A percentile compares a stretch with the other conserved stretches of the same genome.
Evolutionary conservation across 1,140 invertebrate genomes (phyloP).

Genomic region (Cydia fagiglandana): DNA sequence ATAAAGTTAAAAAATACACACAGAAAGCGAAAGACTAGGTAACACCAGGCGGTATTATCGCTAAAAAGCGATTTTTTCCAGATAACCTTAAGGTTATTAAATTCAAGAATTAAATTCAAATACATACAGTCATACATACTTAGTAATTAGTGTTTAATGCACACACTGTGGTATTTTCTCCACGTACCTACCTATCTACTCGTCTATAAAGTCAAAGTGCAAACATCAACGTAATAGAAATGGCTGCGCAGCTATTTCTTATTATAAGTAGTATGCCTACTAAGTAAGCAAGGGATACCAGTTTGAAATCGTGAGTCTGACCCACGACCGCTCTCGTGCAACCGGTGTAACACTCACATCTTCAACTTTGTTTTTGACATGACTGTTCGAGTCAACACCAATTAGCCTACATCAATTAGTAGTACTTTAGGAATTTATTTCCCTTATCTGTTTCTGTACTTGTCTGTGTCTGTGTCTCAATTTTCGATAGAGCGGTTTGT

Average conservation of each 20-base stretch:
- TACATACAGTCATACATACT: too few relatives aligned
- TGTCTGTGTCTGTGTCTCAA: too few relatives aligned
- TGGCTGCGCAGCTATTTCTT: slow-evolving; percentile 24
- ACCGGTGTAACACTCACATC: not conserved
- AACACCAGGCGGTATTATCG: too few relatives aligned
- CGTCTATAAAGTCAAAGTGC: slow-evolving; percentile 16
- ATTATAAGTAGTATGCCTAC: slow-evolving; percentile 11
- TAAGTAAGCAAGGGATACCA: slow-evolving; percentile 17
- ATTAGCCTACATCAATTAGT: not conserved
- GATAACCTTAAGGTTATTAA: too few relatives aligned
- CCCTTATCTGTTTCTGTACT: too few relatives aligned
- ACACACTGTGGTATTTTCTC: slow-evolving; percentile 48
- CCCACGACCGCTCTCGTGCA: slow-evolving; percentile 26
- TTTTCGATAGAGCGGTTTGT: too few relatives aligned
- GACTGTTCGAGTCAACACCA: not conserved
- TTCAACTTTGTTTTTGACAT: slow-evolving; percentile 20
- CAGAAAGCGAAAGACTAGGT: too few relatives aligned
- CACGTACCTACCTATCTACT: not conserved
- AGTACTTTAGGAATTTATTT: not conserved
- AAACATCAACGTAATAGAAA: slow-evolving; percentile 29
- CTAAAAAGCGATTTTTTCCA: too few relatives aligned
- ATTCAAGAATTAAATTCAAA: too few relatives aligned
- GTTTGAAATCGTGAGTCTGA: slow-evolving; percentile 27
- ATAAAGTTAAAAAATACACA: too few relatives aligned
- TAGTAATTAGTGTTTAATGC: too few relatives aligned